Evolutionary conservation across 1,140 invertebrate species (phyloP), one percentile per base, ranked within the genome.

Genomic region (Apis florea): DNA sequence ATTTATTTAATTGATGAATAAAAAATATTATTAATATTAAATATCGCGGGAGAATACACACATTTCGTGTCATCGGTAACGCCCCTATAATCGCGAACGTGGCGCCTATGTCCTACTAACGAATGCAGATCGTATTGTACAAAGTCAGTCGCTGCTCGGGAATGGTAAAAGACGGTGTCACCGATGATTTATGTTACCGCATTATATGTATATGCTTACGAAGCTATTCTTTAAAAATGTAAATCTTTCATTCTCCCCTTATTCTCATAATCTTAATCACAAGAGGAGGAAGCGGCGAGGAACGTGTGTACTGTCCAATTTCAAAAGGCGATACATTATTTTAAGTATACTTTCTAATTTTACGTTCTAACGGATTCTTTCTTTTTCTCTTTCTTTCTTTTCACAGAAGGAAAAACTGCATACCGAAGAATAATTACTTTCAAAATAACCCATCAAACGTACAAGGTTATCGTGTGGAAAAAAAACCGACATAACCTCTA

Each of bases 271-370:
- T n/a, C 15, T 15, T n/a, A 9, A 19, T 17, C 24, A 6, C 11
- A n/a, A 59, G 56, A 40, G 64, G 53, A 67, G 70, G 61, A 79
- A 83, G 64, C 19, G 69, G 26, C 56, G 47, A 59, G 69, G 40
- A 79, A 74, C 75, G 75, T 63, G 74, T 61, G 59, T 19, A 77
- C 76, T 31, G 67, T 83, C 51, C 49, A 64, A 77, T 67, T 85
- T 83, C 70, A 78, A 85, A 79, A 85, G 75, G 51, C 71, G 79
- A 59, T 51, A 59, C 61, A 26, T 63, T 84, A 82, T 82, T 84
- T 78, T 82, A 69, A 74, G 69, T 86, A 31, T 83, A 77, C 64
- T 74, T 80, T 86, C 80, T 85, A 85, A 87, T 77, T 86, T 87
- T 86, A 86, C 54, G 21, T 71, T 73, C 70, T 26, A 58, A 13